These are phyloP conservation scores for Hippoglossus stenolepis DNA, from an alignment of 2,113 vertebrate genomes.

Conservation along the genomic window DNA sequence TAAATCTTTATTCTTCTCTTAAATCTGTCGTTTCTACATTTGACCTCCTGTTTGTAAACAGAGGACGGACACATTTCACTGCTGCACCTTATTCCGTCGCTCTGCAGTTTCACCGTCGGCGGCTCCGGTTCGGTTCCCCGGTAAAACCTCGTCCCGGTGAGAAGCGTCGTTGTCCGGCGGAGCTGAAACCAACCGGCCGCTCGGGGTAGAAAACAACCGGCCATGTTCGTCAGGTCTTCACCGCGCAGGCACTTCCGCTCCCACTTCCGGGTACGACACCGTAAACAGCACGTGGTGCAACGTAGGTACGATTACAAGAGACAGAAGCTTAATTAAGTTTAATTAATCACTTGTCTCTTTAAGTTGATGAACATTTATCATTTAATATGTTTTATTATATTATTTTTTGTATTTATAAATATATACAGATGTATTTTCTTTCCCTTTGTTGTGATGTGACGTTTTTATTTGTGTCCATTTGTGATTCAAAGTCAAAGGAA, in stretches of 20 bases:
- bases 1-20: not conserved
- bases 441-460: too few relatives aligned
- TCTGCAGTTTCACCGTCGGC: conserved; percentile 69
- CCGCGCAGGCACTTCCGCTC: not conserved
- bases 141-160: conserved; percentile 42
- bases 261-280: conserved; percentile 42
- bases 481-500: too few relatives aligned
- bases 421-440: too few relatives aligned
- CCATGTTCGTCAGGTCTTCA: conserved; percentile 47
- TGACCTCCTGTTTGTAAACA: not conserved
- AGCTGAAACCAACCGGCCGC: conserved; percentile 19
- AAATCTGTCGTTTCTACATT: not conserved
- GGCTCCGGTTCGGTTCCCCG: conserved; percentile 57
- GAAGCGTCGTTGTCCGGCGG: not conserved
- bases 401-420: too few relatives aligned
- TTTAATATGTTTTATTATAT: too few relatives aligned
- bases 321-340: not conserved
- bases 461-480: too few relatives aligned
- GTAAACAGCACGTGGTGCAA: not conserved
- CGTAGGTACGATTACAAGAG: not conserved
- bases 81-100: conserved; percentile 71
- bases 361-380: too few relatives aligned
- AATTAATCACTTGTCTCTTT: too few relatives aligned
- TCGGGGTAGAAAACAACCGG: conserved; percentile 14
- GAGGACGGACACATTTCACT: not conserved